Conservation (phyloP, 2,113 vertebrate species). For the Aegithalos caudatus region DNA sequence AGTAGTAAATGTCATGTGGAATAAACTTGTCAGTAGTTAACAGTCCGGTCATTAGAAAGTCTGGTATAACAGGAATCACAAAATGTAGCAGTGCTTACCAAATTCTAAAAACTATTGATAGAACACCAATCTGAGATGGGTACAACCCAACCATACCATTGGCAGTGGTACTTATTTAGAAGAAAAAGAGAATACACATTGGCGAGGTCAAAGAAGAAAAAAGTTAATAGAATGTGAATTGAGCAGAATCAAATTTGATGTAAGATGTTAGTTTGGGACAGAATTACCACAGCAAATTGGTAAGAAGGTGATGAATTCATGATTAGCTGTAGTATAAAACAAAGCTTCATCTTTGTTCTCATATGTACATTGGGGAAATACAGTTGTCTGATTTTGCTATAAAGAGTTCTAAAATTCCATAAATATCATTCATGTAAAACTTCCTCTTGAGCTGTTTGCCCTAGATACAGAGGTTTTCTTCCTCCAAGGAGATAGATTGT, state of each 20-base stretch:
- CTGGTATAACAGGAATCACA: neutral
- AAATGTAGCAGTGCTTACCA: neutral
- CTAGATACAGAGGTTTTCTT: neutral
- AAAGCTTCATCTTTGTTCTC: neutral
- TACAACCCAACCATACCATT: neutral
- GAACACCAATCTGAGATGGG: neutral
- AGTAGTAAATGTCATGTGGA: neutral
- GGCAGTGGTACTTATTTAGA: neutral
- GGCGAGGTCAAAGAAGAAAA: neutral
- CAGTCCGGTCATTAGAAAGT: neutral
- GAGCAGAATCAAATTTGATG: neutral
- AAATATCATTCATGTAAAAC: neutral
- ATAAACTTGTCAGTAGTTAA: neutral
- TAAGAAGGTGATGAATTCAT: neutral
- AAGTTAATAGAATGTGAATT: neutral
- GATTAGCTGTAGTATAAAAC: neutral
- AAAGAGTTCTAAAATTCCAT: neutral
- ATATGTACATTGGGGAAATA: neutral
- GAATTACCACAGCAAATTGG: neutral
- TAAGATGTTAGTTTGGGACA: neutral
- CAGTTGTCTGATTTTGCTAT: neutral
- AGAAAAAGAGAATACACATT: neutral
- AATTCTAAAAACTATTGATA: neutral
- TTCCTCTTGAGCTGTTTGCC: neutral
- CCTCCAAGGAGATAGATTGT: neutral